A percentile compares a stretch with the other conserved stretches of the same genome.
phyloP scores from a whole-genome alignment of 1,140 invertebrate species.

The Drosophila tristis region DNA sequence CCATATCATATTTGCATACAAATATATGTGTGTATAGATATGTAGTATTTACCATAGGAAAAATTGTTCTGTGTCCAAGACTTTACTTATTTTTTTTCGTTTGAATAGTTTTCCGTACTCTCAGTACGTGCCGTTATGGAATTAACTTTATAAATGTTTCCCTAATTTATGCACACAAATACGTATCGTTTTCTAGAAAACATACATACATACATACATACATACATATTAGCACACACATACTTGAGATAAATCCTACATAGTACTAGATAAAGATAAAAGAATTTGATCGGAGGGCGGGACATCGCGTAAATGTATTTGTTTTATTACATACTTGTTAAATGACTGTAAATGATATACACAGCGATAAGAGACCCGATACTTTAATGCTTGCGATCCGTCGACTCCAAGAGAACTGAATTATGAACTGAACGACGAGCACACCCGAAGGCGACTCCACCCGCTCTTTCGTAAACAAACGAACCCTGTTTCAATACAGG shows the following conservation, averaged over 20 bases:
- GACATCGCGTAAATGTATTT: neutral
- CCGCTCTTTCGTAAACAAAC: too few species aligned
- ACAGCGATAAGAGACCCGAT: too few species aligned
- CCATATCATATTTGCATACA: neutral
- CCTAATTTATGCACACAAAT: too few species aligned
- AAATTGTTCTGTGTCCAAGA: too few species aligned
- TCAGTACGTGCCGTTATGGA: too few species aligned
- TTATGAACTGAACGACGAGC: neutral
- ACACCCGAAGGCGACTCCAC: neutral
- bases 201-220: slow-evolving; percentile 1
- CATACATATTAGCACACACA: neutral
- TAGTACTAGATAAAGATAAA: too few species aligned
- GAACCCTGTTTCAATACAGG: neutral
- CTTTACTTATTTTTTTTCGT: too few species aligned
- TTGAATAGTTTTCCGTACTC: too few species aligned
- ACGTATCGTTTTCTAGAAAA: too few species aligned
- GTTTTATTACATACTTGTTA: neutral
- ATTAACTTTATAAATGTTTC: too few species aligned
- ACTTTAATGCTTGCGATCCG: slow-evolving; percentile 5
- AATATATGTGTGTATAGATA: neutral
- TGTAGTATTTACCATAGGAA: too few species aligned
- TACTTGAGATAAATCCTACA: neutral
- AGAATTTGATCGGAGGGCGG: neutral
- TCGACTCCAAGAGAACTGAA: neutral
- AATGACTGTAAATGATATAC: neutral